Conservation (phyloP, 64 coral and sea anemone genomes). For the Montipora foliosa region DNA sequence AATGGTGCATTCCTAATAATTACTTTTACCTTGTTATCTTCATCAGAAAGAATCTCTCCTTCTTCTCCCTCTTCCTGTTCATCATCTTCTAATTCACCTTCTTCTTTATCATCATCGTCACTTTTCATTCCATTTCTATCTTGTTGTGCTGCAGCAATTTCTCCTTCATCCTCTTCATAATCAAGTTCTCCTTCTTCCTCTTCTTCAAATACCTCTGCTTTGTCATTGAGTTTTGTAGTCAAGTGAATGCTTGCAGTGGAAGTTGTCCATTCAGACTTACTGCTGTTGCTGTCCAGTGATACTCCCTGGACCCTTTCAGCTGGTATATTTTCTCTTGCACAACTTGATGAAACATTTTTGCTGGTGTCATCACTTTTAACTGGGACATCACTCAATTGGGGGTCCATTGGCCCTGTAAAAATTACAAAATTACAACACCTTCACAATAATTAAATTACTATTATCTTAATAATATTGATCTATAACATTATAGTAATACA, state of each 20-base stretch:
- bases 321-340: neutral
- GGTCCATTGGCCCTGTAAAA: constrained; percentile 39
- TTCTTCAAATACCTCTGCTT: constrained; percentile 70
- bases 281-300: neutral
- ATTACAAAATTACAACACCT: neutral
- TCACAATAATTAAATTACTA: too few relatives aligned
- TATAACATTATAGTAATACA: too few relatives aligned
- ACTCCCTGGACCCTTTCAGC: constrained; percentile 23
- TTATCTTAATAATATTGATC: too few relatives aligned
- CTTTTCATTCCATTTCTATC: constrained; percentile 36
- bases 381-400: neutral
- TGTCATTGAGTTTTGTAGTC: constrained; percentile 29
- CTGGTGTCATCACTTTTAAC: neutral
- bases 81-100: constrained; percentile 65
- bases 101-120: constrained; percentile 50
- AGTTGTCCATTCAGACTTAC: constrained; percentile 34
- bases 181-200: constrained; percentile 81
- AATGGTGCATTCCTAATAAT: too few relatives aligned
- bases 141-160: constrained; percentile 40
- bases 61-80: constrained; percentile 72
- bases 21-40: constrained; percentile 50
- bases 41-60: constrained; percentile 77
- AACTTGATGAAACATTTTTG: neutral
- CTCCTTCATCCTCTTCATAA: constrained; percentile 80
- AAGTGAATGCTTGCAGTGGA: constrained; percentile 41